Conservation (phyloP, 1,140 invertebrate species). For the Trachymyrmex cornetzi region DNA sequence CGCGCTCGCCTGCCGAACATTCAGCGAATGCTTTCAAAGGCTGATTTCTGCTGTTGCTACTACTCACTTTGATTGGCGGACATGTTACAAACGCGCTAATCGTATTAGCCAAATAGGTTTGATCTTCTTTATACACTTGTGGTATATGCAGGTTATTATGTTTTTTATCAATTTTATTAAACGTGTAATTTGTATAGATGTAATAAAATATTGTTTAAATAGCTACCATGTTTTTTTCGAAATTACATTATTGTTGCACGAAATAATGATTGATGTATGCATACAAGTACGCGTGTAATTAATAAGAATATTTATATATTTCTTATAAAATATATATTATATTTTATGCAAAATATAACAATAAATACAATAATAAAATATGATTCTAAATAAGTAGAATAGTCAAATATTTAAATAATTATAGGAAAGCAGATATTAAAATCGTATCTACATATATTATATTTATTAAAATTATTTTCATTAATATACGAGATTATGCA, state of each 20-base stretch:
- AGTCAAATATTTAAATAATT: not conserved
- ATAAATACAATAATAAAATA: slow-evolving; percentile 29
- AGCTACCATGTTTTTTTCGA: not conserved
- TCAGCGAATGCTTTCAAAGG: slow-evolving; percentile 53
- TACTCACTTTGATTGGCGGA: slow-evolving; percentile 45
- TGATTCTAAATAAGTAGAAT: slow-evolving; percentile 31
- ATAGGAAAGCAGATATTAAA: slow-evolving; percentile 3
- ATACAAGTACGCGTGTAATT: not conserved
- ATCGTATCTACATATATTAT: slow-evolving; percentile 7
- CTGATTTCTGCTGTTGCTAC: slow-evolving; percentile 53
- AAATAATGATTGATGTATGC: not conserved
- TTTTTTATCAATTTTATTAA: slow-evolving; percentile 22
- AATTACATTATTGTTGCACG: not conserved
- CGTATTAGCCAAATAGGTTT: slow-evolving; percentile 28
- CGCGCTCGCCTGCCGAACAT: slow-evolving; percentile 10
- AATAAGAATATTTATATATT: slow-evolving; percentile 14
- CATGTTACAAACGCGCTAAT: slow-evolving; percentile 39
- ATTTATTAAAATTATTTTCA: slow-evolving; percentile 53
- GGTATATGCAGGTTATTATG: not conserved
- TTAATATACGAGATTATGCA: slow-evolving; percentile 32
- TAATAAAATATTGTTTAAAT: not conserved
- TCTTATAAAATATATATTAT: slow-evolving; percentile 14
- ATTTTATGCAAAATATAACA: not conserved
- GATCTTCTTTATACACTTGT: not conserved
- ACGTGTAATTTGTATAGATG: not conserved